Evolutionary conservation across 1,140 invertebrate genomes (phyloP).

Genomic region (Platyscapa corneri): DNA sequence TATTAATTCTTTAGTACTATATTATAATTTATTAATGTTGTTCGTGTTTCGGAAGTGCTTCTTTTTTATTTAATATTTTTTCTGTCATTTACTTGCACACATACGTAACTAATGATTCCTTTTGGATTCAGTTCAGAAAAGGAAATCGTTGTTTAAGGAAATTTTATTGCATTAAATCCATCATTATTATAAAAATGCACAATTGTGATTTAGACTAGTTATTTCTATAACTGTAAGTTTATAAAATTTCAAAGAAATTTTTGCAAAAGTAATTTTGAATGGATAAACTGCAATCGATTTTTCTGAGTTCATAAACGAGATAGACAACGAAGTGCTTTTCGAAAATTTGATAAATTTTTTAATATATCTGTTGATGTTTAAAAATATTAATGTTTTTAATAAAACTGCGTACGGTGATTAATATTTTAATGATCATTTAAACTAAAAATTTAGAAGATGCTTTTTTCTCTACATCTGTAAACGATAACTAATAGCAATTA

Average conservation of each 20-base stretch:
- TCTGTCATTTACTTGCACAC: background rate
- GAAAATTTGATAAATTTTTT: background rate
- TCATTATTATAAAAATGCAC: background rate
- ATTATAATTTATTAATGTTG: slow-evolving; percentile 61
- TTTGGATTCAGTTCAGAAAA: background rate
- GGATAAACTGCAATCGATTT: slow-evolving; percentile 10
- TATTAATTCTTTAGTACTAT: slow-evolving; percentile 45
- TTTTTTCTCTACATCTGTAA: slow-evolving; percentile 28
- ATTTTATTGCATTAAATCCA: slow-evolving; percentile 2
- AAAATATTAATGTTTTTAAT: background rate
- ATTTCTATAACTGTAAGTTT: background rate
- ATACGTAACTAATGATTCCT: background rate
- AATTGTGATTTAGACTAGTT: background rate
- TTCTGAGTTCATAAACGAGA: background rate
- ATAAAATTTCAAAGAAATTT: slow-evolving; percentile 30
- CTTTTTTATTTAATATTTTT: slow-evolving; percentile 43
- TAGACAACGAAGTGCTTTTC: slow-evolving; percentile 36
- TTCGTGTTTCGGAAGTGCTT: slow-evolving; percentile 71
- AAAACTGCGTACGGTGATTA: background rate
- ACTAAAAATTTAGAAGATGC: slow-evolving; percentile 21
- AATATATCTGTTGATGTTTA: background rate
- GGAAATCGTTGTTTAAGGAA: background rate
- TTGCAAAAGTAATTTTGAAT: background rate
- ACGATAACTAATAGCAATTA: slow-evolving; percentile 1
- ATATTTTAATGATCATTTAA: background rate